Percentiles rank a stretch among this genome's conserved stretches.
These are phyloP conservation scores for Corydoras sp. DNA, from an alignment of 2,113 vertebrate species.

Conservation along the genomic window DNA sequence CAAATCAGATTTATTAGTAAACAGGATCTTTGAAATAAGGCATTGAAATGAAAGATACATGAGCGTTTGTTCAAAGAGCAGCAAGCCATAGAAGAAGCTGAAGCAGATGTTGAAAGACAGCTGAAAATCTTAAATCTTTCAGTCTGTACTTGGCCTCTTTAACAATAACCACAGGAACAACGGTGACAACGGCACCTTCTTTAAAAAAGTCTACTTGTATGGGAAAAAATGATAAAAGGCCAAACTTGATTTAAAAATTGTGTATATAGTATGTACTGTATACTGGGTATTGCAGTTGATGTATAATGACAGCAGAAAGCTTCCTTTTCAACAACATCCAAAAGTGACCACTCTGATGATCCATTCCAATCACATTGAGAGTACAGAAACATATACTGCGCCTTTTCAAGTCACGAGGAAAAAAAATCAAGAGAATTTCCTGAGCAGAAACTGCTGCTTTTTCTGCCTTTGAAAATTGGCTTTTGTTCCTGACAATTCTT, in stretches of 20 bases:
- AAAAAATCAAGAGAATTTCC: conserved; percentile 61
- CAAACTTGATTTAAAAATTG: background rate
- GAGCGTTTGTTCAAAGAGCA: conserved; percentile 64
- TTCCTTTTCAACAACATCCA: conserved; percentile 63
- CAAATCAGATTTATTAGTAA: conserved; percentile 57
- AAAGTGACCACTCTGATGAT: conserved; percentile 67
- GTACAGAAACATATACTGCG: conserved; percentile 69
- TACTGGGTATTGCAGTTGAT: too few species aligned
- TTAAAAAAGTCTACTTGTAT: background rate
- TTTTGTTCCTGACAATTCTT: conserved; percentile 81
- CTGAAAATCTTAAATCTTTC: conserved; percentile 16
- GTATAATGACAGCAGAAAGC: conserved; percentile 61
- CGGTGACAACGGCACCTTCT: background rate
- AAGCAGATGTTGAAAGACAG: conserved; percentile 45
- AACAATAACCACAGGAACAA: background rate
- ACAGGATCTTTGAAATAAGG: conserved; percentile 63
- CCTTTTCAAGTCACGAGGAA: conserved; percentile 69
- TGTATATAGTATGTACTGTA: conserved; percentile 46
- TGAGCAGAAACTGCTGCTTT: conserved; percentile 72
- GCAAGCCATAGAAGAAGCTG: conserved; percentile 50
- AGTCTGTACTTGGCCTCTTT: background rate
- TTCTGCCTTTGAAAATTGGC: conserved; percentile 77
- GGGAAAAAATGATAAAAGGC: conserved; percentile 12
- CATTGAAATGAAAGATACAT: conserved; percentile 64
- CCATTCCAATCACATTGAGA: conserved; percentile 69